These are phyloP conservation scores for Pseudoips prasinana DNA, from an alignment of 2,888 invertebrate genomes.

Conservation along the genomic window DNA sequence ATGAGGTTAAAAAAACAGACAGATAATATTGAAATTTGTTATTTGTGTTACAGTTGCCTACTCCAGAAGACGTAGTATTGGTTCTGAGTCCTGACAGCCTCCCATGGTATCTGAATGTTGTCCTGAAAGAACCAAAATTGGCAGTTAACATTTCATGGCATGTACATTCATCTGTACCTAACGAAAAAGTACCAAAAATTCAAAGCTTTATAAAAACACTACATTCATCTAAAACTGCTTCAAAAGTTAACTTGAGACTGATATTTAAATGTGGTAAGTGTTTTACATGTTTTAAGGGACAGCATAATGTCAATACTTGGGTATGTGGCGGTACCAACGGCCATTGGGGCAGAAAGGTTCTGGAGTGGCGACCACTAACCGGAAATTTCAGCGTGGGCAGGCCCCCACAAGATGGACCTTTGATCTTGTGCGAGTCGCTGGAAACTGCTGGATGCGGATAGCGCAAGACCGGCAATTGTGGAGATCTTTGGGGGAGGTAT, in stretches of 20 bases:
- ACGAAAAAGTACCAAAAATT: conserved; percentile 59
- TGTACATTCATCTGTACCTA: conserved; percentile 84
- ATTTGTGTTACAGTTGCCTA: conserved; percentile 45
- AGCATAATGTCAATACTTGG: no score
- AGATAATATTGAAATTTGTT: no score
- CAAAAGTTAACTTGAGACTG: conserved; percentile 79
- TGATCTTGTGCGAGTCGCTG: no score
- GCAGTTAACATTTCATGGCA: conserved; percentile 80
- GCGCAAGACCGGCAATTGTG: no score
- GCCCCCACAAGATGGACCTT: no score
- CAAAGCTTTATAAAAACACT: conserved; percentile 56
- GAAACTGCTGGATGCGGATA: no score
- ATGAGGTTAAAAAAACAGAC: no score
- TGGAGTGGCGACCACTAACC: no score
- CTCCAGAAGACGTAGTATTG: conserved; percentile 83
- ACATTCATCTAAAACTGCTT: conserved; percentile 22
- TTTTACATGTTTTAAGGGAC: conserved; percentile 1
- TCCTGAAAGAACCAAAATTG: conserved; percentile 80
- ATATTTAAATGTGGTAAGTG: conserved; percentile 90
- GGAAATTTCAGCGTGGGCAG: no score
- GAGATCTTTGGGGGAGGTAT: no score
- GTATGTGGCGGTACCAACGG: no score
- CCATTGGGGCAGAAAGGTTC: no score
- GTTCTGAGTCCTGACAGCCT: conserved; percentile 84
- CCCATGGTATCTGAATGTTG: conserved; percentile 85